These are phyloP conservation scores for Ectropis grisescens DNA, from an alignment of 1,140 invertebrate species.

Conservation along the genomic window DNA sequence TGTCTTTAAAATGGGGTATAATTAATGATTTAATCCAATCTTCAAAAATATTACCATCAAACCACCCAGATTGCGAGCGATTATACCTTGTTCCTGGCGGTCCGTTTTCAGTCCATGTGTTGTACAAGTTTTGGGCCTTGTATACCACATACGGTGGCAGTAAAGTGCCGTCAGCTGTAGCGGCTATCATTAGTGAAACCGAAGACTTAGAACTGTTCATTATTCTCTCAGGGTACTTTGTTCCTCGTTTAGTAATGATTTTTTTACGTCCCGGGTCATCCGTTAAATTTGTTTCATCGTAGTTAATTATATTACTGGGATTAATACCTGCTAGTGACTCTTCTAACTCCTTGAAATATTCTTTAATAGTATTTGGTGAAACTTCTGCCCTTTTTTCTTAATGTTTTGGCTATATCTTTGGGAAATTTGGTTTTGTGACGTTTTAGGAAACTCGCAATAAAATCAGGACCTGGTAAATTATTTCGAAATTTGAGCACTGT, in stretches of 20 bases:
- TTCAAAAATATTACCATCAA: slow-evolving; percentile 27
- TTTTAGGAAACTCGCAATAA: slow-evolving; percentile 17
- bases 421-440: slow-evolving; percentile 18
- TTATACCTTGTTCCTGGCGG: slow-evolving; percentile 19
- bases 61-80: slow-evolving; percentile 22
- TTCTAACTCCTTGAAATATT: slow-evolving; percentile 16
- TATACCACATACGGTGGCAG: slow-evolving; percentile 9
- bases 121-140: neutral
- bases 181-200: slow-evolving; percentile 34
- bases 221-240: slow-evolving; percentile 34
- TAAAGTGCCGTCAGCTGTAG: slow-evolving; percentile 19
- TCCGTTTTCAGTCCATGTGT: slow-evolving; percentile 23
- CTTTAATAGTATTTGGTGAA: slow-evolving; percentile 8
- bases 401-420: slow-evolving; percentile 26
- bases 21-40: slow-evolving; percentile 23
- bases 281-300: slow-evolving; percentile 38
- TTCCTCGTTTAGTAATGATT: slow-evolving; percentile 24
- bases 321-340: neutral
- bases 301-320: slow-evolving; percentile 30
- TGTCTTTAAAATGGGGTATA: slow-evolving; percentile 23
- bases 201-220: slow-evolving; percentile 27
- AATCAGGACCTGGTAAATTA: slow-evolving; percentile 23
- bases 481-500: slow-evolving; percentile 17
- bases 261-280: slow-evolving; percentile 27
- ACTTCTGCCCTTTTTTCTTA: slow-evolving; percentile 22